Percentiles rank a stretch among this genome's conserved stretches.
Evolutionary conservation across 2,113 vertebrate species (phyloP).

Genomic region (Rhizomys pruinosus): DNA sequence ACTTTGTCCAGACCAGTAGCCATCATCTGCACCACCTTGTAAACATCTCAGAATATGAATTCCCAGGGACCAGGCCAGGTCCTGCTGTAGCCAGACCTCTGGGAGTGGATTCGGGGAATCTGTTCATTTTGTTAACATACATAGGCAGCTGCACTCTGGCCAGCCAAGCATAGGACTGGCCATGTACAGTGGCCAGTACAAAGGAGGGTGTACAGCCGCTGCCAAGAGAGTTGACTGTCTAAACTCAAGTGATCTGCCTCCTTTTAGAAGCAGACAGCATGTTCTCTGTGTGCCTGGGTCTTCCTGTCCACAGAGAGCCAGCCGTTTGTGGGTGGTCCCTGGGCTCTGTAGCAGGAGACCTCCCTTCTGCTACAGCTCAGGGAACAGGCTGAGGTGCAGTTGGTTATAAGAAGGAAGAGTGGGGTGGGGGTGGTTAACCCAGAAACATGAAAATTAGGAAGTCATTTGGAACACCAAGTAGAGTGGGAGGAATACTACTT

Average conservation of each 20-base stretch:
- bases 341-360: slow-evolving; percentile 61
- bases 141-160: background rate
- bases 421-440: slow-evolving; percentile 71
- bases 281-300: slow-evolving; percentile 64
- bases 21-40: background rate
- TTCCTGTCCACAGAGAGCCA: slow-evolving; percentile 71
- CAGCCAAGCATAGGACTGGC: background rate
- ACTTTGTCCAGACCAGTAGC: background rate
- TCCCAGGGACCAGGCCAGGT: background rate
- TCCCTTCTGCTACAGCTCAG: slow-evolving; percentile 72
- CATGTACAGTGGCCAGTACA: background rate
- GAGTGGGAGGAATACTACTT: slow-evolving; percentile 12
- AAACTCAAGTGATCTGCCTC: slow-evolving; percentile 70
- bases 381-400: slow-evolving; percentile 77
- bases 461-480: slow-evolving; percentile 43
- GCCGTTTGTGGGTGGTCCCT: slow-evolving; percentile 80
- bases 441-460: slow-evolving; percentile 66
- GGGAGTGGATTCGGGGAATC: background rate
- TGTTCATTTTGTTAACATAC: background rate
- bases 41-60: background rate
- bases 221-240: slow-evolving; percentile 38
- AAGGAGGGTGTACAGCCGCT: background rate
- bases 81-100: background rate
- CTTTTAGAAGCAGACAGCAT: slow-evolving; percentile 63
- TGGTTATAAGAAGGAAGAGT: slow-evolving; percentile 59